phyloP scores from a whole-genome alignment of 2,113 vertebrate species.

The Mastomys natalensis region DNA sequence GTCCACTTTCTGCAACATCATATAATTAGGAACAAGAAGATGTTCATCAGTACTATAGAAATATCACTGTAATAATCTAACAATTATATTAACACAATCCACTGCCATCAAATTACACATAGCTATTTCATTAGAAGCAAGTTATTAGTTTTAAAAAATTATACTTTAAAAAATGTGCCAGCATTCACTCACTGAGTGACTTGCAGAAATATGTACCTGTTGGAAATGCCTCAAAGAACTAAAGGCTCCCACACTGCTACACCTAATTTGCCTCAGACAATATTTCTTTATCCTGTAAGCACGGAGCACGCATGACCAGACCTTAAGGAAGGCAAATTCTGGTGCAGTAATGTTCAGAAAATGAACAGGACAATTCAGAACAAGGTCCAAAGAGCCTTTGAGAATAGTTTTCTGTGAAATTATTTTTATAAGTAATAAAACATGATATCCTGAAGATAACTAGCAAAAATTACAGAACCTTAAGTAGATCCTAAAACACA shows the following conservation, averaged over 20 bases:
- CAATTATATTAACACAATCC: slow-evolving; percentile 66
- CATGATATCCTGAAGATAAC: neutral
- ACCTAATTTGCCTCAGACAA: neutral
- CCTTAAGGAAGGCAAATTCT: slow-evolving; percentile 19
- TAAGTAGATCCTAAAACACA: neutral
- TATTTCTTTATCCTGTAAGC: neutral
- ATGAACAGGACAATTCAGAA: slow-evolving; percentile 43
- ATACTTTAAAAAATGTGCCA: slow-evolving; percentile 27
- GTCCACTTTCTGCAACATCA: slow-evolving; percentile 44
- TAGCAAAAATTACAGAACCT: slow-evolving; percentile 48
- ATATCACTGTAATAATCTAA: slow-evolving; percentile 53
- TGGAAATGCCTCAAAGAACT: slow-evolving; percentile 51
- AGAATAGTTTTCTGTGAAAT: neutral
- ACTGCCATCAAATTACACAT: slow-evolving; percentile 18
- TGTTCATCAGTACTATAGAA: slow-evolving; percentile 58
- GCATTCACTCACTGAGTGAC: neutral
- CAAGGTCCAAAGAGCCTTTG: slow-evolving; percentile 27
- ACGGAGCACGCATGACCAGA: neutral
- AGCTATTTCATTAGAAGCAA: slow-evolving; percentile 59
- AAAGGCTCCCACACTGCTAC: neutral
- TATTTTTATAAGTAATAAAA: slow-evolving; percentile 43
- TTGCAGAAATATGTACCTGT: neutral
- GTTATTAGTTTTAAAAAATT: neutral
- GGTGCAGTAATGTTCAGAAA: slow-evolving; percentile 14
- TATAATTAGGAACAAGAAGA: slow-evolving; percentile 54